These are phyloP conservation scores for Therioaphis trifolii DNA, from an alignment of 2,888 invertebrate genomes.

Conservation along the genomic window DNA sequence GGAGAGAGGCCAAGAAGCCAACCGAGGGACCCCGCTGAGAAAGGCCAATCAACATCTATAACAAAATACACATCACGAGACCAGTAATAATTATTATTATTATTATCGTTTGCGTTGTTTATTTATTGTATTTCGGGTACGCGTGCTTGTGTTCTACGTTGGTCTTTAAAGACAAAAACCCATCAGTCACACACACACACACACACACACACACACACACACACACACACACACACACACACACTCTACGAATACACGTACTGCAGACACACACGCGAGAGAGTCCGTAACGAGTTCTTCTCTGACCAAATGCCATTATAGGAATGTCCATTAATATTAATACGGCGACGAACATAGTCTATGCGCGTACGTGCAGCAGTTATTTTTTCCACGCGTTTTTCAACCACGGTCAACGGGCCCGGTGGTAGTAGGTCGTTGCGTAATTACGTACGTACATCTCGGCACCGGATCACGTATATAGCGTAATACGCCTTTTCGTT, in stretches of 20 bases:
- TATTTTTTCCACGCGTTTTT: conserved; percentile 30
- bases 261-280: not conserved
- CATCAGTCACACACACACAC: conserved; percentile 47
- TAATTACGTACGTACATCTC: too few relatives aligned
- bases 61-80: conserved; percentile 41
- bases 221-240: not conserved
- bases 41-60: conserved; percentile 56
- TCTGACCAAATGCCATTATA: conserved; percentile 51
- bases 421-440: too few relatives aligned
- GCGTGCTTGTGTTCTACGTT: not conserved
- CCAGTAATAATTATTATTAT: conserved; percentile 35
- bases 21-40: conserved; percentile 53
- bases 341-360: conserved; percentile 17
- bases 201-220: not conserved
- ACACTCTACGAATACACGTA: conserved; percentile 25
- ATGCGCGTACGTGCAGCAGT: not conserved
- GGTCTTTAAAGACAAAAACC: conserved; percentile 54
- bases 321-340: conserved; percentile 45
- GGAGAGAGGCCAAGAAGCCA: not conserved
- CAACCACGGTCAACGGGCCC: not conserved
- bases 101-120: conserved; percentile 48
- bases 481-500: too few relatives aligned
- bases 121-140: conserved; percentile 50
- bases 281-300: not conserved
- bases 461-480: too few relatives aligned